Base-by-base conservation (phyloP, 2,797 vertebrate species). In the Dendrocincla tyrannina region DNA sequence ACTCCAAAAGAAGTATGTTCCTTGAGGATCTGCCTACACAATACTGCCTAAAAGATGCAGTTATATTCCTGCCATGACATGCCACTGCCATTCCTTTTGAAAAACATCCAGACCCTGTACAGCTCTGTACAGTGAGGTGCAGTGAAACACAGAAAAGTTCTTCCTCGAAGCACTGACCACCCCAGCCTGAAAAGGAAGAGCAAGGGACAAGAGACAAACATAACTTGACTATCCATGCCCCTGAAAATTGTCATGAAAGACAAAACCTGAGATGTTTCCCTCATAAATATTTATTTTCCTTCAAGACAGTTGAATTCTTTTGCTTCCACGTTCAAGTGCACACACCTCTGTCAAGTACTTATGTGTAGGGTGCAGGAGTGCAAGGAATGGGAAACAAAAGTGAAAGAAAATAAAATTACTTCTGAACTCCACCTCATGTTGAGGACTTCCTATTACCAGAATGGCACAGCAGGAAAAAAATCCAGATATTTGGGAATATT, bases 391-490 rank as follows among this genome's bases (percentile, higher is more conserved):
- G 28, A 84, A 80, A 79, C 5, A 3, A 64, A 81, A 85, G 25
- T 17, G 27, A 49, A 73, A 37, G 19, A 73, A 46, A 94, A 37
- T 2, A 1, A 24, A 63, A 79, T 32, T 1, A 67, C 14, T 82
- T 70, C 67, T 52, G 53, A 76, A 79, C 4, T 6, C 17, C 9
- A 46, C 0, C 0, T 53, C 17, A 1, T 23, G 8, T 17, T 58
- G 5, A 68, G 30, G 33, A 72, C 13, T 13, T 75, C 12, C n/a
- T 55, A 28, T 22, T 49, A 52, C 14, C 25, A 49, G 42, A 76
- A 85, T 5, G 2, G 16, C 9, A 9, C 9, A 64, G 56, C 49
- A 74, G 62, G 62, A 64, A 35, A 35, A 74, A 13, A 75, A 28
- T 53, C 28, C 18, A 56, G 10, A 11, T 46, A 27, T 28, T 35